Evolutionary conservation across 2,113 vertebrate genomes (phyloP), one percentile per base, ranked within the genome.

Genomic region (Grammomys surdaster): DNA sequence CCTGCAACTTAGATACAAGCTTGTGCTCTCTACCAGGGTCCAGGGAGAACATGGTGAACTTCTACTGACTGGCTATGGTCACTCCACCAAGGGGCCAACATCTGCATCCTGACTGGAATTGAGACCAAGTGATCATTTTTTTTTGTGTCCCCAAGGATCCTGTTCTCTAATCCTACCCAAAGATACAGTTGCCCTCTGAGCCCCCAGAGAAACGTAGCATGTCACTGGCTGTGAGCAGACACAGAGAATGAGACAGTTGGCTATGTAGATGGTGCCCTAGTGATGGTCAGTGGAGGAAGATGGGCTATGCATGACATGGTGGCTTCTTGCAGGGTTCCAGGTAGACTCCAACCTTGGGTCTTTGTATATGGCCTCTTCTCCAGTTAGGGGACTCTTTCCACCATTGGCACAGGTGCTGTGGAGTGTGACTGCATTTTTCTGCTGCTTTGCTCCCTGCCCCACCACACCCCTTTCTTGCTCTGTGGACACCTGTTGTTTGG

Each of bases 321-420:
- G 46, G 43, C 40, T 65, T 24, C 58, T 13, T 90, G 19, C 73
- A 65, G 11, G 54, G 28, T 20, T 14, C 17, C n/a, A 31, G 56
- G 56, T 14, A 77, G 89, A 51, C 9, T 4, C 19, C 14, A 65
- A 22, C 58, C 88, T 19, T 63, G 33, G 60, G 86, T 36, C 5
- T 51, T 8, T 86, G 43, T 0, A 14, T 0, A 0, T 46, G 70
- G 10, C 11, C 13, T 14, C n/a, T 11, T 56, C 16, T 36, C 22
- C 48, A 40, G 43, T 19, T 1, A 33, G 33, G 48, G 56, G 40
- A 22, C 28, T 72, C 65, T 67, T 75, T 4, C 77, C 51, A 28
- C 22, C 20, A 7, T 56, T 11, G 26, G 58, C 22, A 31, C 5
- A 16, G 56, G 36, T 28, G 51, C 78, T 22, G 9, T 2, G 5